These are phyloP conservation scores for Phymanthus crucifer DNA, from an alignment of 92 coral and sea anemone species.

Conservation along the genomic window DNA sequence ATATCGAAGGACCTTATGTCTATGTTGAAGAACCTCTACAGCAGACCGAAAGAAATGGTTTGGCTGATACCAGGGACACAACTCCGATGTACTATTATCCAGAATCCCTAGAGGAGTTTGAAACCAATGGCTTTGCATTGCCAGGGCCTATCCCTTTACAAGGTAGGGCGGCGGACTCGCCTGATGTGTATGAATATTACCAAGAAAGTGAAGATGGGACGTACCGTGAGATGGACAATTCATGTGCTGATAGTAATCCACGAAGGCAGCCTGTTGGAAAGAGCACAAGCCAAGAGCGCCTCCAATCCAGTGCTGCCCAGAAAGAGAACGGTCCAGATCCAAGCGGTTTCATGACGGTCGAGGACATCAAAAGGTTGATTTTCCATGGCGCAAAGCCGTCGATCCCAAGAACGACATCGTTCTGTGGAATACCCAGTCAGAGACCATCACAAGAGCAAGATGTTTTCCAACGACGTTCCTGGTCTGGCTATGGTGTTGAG, in stretches of 20 bases:
- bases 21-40: constrained; percentile 3
- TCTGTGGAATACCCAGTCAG: constrained; percentile 36
- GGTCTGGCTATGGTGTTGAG: constrained; percentile 55
- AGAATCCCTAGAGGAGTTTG: background rate
- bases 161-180: background rate
- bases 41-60: background rate
- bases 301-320: background rate
- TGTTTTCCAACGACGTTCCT: constrained; percentile 50
- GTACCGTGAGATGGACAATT: background rate
- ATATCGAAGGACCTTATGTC: constrained; percentile 1
- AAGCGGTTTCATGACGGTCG: constrained; percentile 41
- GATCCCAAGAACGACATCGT: constrained; percentile 48
- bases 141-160: background rate
- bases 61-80: constrained; percentile 6
- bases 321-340: constrained; percentile 36
- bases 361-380: constrained; percentile 12
- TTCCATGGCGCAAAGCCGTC: constrained; percentile 32
- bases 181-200: constrained; percentile 7
- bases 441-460: constrained; percentile 15
- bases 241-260: background rate
- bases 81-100: background rate
- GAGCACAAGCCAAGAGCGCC: background rate
- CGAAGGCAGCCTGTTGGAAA: background rate
- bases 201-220: background rate
- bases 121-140: background rate